A percentile compares a stretch with the other conserved stretches of the same genome.
These are phyloP conservation scores for Hyalella azteca DNA, from an alignment of 2,888 invertebrate genomes.

Conservation along the genomic window DNA sequence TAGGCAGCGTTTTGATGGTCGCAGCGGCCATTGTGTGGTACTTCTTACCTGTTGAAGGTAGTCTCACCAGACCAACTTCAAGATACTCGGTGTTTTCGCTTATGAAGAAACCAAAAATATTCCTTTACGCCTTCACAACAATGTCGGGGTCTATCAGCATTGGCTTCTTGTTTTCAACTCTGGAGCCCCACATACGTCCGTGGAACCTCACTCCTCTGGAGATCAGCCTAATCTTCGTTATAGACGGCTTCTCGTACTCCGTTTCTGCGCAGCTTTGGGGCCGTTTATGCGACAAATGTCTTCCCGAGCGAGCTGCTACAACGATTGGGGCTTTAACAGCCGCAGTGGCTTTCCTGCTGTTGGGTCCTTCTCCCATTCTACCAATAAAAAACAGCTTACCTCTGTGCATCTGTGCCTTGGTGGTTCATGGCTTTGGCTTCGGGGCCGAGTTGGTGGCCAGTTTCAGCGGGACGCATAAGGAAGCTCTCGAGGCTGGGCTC, in stretches of 20 bases:
- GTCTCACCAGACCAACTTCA: conserved; percentile 25
- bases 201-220: conserved; percentile 71
- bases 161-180: conserved; percentile 85
- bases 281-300: conserved; percentile 76
- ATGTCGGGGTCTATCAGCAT: conserved; percentile 81
- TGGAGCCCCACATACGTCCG: conserved; percentile 81
- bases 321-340: conserved; percentile 73
- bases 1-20: conserved; percentile 77
- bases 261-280: conserved; percentile 80
- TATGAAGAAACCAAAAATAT: conserved; percentile 76
- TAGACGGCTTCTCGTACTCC: conserved; percentile 82
- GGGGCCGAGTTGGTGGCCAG: conserved; percentile 84
- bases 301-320: conserved; percentile 74
- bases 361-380: conserved; percentile 83
- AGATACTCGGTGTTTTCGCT: conserved; percentile 64
- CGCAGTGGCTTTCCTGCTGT: conserved; percentile 73
- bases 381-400: conserved; percentile 62
- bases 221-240: conserved; percentile 81
- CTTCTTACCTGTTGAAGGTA: conserved; percentile 69
- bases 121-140: conserved; percentile 74
- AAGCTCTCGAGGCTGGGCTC: conserved; percentile 77
- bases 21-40: conserved; percentile 77
- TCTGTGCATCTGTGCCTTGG: conserved; percentile 60
- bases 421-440: conserved; percentile 82
- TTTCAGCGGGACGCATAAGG: conserved; percentile 81